phyloP scores from a whole-genome alignment of 2,113 vertebrate genomes.

The Prolemur simus region DNA sequence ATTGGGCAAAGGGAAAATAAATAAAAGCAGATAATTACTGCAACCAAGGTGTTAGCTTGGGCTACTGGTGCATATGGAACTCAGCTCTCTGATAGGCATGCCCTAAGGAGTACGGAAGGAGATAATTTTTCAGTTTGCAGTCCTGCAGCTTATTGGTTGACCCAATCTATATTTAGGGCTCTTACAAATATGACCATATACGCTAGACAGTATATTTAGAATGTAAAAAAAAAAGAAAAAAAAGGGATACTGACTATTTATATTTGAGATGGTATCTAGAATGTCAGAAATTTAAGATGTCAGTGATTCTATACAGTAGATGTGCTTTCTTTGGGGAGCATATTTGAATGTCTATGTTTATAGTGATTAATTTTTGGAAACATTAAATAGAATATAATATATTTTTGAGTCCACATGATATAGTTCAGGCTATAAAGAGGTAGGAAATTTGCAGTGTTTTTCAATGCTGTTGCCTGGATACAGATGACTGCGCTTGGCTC shows the following conservation, averaged over 20 bases:
- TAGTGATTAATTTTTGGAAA: background rate
- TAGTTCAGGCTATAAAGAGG: background rate
- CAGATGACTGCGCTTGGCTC: background rate
- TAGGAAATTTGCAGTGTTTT: background rate
- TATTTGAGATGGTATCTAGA: background rate
- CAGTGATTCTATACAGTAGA: background rate
- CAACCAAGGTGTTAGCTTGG: background rate
- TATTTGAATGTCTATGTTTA: background rate
- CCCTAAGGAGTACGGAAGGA: background rate
- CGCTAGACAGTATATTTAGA: background rate
- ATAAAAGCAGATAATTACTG: background rate
- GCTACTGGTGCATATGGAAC: background rate
- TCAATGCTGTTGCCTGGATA: background rate
- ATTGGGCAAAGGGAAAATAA: slow-evolving; percentile 7
- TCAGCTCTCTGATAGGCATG: background rate
- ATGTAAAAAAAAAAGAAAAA: background rate
- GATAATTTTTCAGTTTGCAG: background rate
- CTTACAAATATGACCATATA: background rate
- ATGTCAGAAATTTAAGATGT: background rate
- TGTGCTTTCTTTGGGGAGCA: background rate
- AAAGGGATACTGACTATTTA: background rate
- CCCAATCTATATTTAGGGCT: background rate
- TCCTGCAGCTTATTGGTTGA: background rate
- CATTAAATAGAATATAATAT: background rate
- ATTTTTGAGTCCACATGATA: background rate